Evolutionary conservation across 1,140 invertebrate genomes (phyloP).

Genomic region (Lordiphosa collinella): DNA sequence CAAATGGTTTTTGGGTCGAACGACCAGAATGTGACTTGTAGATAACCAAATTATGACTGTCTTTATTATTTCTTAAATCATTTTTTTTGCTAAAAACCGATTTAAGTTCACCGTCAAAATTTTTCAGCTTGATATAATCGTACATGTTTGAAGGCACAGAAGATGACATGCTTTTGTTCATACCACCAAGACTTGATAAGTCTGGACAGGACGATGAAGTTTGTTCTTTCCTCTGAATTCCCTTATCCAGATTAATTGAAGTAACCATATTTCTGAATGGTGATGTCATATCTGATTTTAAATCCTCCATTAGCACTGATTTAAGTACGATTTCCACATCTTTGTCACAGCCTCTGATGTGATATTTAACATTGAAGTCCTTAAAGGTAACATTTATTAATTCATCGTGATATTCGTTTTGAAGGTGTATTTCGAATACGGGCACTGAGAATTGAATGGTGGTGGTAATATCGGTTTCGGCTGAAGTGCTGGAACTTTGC

Average conservation of each 20-base stretch:
- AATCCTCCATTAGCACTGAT: slow-evolving; percentile 93
- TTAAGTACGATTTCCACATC: slow-evolving; percentile 88
- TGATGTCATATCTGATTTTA: slow-evolving; percentile 87
- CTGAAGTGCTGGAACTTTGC: slow-evolving; percentile 13
- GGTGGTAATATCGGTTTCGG: slow-evolving; percentile 31
- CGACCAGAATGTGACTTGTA: slow-evolving; percentile 51
- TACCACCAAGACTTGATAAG: slow-evolving; percentile 76
- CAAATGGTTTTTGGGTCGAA: background rate
- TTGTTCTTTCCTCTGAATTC: slow-evolving; percentile 58
- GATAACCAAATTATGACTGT: slow-evolving; percentile 61
- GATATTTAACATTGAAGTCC: slow-evolving; percentile 89
- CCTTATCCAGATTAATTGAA: slow-evolving; percentile 82
- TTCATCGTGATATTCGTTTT: slow-evolving; percentile 81
- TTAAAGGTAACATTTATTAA: slow-evolving; percentile 90
- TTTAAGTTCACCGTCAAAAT: slow-evolving; percentile 27
- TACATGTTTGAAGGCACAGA: slow-evolving; percentile 87
- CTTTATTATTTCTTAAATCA: slow-evolving; percentile 22
- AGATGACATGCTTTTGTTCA: slow-evolving; percentile 56
- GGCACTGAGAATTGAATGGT: slow-evolving; percentile 86
- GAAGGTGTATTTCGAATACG: slow-evolving; percentile 87
- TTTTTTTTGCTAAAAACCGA: slow-evolving; percentile 23
- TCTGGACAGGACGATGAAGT: slow-evolving; percentile 93
- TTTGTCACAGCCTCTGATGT: slow-evolving; percentile 83
- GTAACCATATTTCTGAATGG: slow-evolving; percentile 90
- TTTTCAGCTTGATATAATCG: slow-evolving; percentile 80